Percentiles rank a stretch among this genome's conserved stretches.
Conservation (phyloP, 2,888 invertebrate species). For the Chrysolina oricalcia region DNA sequence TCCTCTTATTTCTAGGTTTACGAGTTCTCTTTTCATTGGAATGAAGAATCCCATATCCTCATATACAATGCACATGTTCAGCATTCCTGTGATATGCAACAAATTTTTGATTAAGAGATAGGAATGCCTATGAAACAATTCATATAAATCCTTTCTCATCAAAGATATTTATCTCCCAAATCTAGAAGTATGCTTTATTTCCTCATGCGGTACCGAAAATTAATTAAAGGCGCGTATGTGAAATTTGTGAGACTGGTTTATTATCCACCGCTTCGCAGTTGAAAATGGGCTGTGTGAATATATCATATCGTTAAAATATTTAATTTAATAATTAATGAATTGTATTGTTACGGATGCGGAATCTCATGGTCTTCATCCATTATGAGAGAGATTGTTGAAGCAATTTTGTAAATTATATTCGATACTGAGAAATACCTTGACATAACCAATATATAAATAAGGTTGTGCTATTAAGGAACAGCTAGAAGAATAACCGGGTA, state of each 20-base stretch:
- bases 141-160: background rate
- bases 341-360: background rate
- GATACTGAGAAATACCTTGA: background rate
- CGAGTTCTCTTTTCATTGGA: no score
- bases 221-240: slow-evolving; percentile 23
- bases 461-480: background rate
- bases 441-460: background rate
- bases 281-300: slow-evolving; percentile 7
- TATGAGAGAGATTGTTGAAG: background rate
- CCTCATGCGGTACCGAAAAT: background rate
- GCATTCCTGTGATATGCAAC: background rate
- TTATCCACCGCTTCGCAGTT: background rate
- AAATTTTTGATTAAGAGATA: background rate
- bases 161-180: background rate
- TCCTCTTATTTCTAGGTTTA: no score
- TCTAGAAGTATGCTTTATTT: background rate
- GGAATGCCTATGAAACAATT: background rate
- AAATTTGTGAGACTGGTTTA: slow-evolving; percentile 19
- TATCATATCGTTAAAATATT: slow-evolving; percentile 2
- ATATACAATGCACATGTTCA: no score
- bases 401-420: background rate
- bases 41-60: background rate
- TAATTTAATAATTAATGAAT: background rate
- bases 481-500: no score
- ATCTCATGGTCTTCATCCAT: background rate